Conservation (phyloP, 2,113 vertebrate genomes). For the Callaeas wilsoni region DNA sequence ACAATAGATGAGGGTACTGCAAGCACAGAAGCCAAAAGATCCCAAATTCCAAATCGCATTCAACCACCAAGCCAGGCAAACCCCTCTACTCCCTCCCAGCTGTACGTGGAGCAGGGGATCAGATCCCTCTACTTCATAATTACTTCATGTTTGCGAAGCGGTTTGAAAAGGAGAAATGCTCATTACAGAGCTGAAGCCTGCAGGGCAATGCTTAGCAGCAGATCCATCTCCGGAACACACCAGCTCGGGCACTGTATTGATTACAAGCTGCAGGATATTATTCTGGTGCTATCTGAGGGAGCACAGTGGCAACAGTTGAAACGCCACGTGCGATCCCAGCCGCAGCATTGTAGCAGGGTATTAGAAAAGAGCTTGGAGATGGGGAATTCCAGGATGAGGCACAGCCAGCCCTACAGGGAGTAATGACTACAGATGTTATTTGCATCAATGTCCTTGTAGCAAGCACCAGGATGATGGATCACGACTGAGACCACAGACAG, state of each 20-base stretch:
- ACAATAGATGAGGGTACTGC: background rate
- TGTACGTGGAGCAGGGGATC: slow-evolving; percentile 10
- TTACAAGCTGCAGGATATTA: slow-evolving; percentile 33
- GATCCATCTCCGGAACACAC: background rate
- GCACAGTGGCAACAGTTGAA: slow-evolving; percentile 13
- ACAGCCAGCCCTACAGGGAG: slow-evolving; percentile 15
- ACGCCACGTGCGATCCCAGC: background rate
- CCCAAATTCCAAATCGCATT: slow-evolving; percentile 27
- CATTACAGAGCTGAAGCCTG: slow-evolving; percentile 56
- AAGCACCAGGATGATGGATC: slow-evolving; percentile 42
- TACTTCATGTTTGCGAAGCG: slow-evolving; percentile 41
- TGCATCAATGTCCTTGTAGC: slow-evolving; percentile 47
- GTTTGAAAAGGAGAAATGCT: slow-evolving; percentile 50
- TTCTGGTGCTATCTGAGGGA: slow-evolving; percentile 14
- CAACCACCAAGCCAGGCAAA: background rate
- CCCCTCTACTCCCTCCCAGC: background rate
- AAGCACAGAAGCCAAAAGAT: slow-evolving; percentile 2
- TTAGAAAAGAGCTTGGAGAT: background rate
- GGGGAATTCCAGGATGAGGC: slow-evolving; percentile 56
- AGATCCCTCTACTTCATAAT: slow-evolving; percentile 31
- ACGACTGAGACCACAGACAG: background rate
- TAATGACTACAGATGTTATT: slow-evolving; percentile 48
- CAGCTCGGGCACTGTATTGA: slow-evolving; percentile 8
- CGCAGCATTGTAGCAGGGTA: background rate
- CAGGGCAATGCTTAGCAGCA: slow-evolving; percentile 49